These are phyloP conservation scores for Phragmatobia fuliginosa DNA, from an alignment of 2,888 invertebrate species.

Conservation along the genomic window DNA sequence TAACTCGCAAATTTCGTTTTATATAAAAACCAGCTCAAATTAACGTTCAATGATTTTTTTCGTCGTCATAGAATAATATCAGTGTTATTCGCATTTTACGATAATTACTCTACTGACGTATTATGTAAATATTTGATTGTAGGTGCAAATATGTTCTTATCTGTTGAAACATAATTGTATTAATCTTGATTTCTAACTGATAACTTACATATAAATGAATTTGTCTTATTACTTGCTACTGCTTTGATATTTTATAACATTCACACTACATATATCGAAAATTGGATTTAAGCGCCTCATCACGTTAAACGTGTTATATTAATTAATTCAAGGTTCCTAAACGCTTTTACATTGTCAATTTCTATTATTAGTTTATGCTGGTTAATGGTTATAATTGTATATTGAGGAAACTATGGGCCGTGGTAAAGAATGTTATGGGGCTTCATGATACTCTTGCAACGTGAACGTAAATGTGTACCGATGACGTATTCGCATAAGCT, in stretches of 20 bases:
- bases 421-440: slow-evolving; percentile 62
- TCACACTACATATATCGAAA: slow-evolving; percentile 23
- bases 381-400: slow-evolving; percentile 62
- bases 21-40: slow-evolving; percentile 18
- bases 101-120: not conserved
- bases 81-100: slow-evolving; percentile 12
- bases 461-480: slow-evolving; percentile 59
- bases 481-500: slow-evolving; percentile 54
- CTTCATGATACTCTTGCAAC: slow-evolving; percentile 66
- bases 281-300: slow-evolving; percentile 26
- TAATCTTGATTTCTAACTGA: slow-evolving; percentile 4
- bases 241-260: not conserved
- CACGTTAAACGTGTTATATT: slow-evolving; percentile 42
- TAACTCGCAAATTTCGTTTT: slow-evolving; percentile 31
- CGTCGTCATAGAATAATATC: slow-evolving; percentile 9
- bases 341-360: slow-evolving; percentile 46
- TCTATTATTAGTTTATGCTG: slow-evolving; percentile 58
- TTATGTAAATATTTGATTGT: slow-evolving; percentile 13
- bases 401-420: slow-evolving; percentile 31
- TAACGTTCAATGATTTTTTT: slow-evolving; percentile 10
- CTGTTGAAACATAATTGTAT: not conserved
- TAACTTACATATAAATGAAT: not conserved
- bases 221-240: not conserved
- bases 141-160: slow-evolving; percentile 4
- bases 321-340: slow-evolving; percentile 47